Evolutionary conservation across 2,797 vertebrate genomes (phyloP).

Genomic region (Erpetoichthys calabaricus): DNA sequence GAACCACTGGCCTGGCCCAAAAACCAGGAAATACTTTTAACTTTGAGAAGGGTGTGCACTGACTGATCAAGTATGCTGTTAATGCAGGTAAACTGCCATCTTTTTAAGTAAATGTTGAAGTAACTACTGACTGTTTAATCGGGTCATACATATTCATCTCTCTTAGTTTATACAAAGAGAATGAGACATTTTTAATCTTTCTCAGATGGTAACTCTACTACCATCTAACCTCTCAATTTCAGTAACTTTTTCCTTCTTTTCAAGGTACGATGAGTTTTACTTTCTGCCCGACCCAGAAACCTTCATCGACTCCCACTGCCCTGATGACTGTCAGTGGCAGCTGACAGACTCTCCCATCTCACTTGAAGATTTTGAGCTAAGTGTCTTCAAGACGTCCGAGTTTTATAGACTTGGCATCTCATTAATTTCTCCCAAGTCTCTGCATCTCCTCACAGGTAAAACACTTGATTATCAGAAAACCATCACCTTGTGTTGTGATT

Average conservation of each 20-base stretch:
- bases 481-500: accelerated
- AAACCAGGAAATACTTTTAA: too few relatives aligned
- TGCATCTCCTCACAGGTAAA: conserved; percentile 51
- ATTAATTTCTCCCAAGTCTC: conserved; percentile 48
- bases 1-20: too few relatives aligned
- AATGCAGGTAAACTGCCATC: too few relatives aligned
- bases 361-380: conserved; percentile 49
- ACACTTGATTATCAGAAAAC: not conserved
- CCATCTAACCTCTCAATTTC: not conserved
- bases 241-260: conserved; percentile 15
- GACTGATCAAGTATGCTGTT: too few relatives aligned
- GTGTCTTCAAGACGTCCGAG: conserved; percentile 58
- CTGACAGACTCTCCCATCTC: conserved; percentile 42
- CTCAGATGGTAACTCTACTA: not conserved
- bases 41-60: too few relatives aligned
- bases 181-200: not conserved
- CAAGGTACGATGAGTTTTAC: conserved; percentile 63
- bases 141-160: too few relatives aligned
- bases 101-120: too few relatives aligned
- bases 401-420: conserved; percentile 54
- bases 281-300: conserved; percentile 63
- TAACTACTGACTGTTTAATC: too few relatives aligned
- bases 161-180: too few relatives aligned
- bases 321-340: conserved; percentile 58
- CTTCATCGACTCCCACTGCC: conserved; percentile 57